Conservation (phyloP, 2,113 vertebrate species). For the Gallinago jamesoni region DNA sequence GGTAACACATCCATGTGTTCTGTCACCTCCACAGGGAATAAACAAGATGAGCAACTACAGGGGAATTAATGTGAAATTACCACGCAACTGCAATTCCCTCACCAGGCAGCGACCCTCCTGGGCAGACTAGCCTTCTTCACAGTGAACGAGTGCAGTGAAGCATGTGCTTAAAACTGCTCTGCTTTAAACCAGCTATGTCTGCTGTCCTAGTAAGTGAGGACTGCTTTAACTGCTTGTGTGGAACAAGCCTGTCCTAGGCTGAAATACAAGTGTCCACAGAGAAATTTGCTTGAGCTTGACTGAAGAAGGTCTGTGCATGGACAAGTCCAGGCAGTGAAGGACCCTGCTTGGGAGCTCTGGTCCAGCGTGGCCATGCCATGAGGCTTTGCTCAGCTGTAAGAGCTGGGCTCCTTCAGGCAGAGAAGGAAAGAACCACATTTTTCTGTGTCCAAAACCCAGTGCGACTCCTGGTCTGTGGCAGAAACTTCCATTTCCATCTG, state of each 20-base stretch:
- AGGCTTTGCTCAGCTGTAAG: not conserved
- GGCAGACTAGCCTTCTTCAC: not conserved
- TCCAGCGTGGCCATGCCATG: fast-evolving
- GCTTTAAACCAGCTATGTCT: not conserved
- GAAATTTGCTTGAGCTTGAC: not conserved
- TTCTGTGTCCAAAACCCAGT: not conserved
- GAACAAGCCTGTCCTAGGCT: not conserved
- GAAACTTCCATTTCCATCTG: not conserved
- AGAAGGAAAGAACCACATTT: not conserved
- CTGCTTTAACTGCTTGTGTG: not conserved
- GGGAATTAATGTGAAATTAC: not conserved
- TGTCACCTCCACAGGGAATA: not conserved
- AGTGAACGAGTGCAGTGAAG: not conserved
- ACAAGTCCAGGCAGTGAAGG: not conserved
- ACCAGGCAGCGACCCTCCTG: not conserved
- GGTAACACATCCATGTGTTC: not conserved
- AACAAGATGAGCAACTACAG: not conserved
- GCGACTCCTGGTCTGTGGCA: not conserved
- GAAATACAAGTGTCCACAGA: not conserved
- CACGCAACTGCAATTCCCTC: not conserved
- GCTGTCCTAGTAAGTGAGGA: not conserved
- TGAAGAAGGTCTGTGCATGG: not conserved
- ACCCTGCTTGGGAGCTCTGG: not conserved
- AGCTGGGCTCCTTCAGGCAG: not conserved
- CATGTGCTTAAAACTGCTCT: not conserved